Conservation (phyloP, 1,140 invertebrate genomes). For the Platyura marginata region DNA sequence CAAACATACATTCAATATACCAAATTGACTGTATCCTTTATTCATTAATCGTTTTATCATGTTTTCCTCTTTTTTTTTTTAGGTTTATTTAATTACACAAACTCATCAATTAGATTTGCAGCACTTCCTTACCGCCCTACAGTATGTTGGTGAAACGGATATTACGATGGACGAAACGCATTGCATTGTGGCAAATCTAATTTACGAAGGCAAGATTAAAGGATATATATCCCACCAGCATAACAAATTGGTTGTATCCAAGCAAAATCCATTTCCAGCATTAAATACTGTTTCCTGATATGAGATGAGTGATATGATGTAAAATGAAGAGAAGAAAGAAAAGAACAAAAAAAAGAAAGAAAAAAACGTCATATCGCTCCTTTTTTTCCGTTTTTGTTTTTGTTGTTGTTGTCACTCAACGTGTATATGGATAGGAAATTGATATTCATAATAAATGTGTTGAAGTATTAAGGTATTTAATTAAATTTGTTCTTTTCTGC, state of each 20-base stretch:
- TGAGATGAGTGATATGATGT: neutral
- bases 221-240: slow-evolving; percentile 96
- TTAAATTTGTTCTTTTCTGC: too few species aligned
- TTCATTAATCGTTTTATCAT: neutral
- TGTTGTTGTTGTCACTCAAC: too few species aligned
- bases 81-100: slow-evolving; percentile 73
- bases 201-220: slow-evolving; percentile 86
- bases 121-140: slow-evolving; percentile 60
- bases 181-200: slow-evolving; percentile 91
- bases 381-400: neutral
- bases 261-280: slow-evolving; percentile 87
- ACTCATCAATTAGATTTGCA: slow-evolving; percentile 82
- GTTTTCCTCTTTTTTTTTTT: neutral
- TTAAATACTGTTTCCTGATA: slow-evolving; percentile 33
- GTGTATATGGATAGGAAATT: too few species aligned
- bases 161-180: slow-evolving; percentile 86
- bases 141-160: slow-evolving; percentile 63
- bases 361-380: too few species aligned
- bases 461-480: too few species aligned
- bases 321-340: too few species aligned
- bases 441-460: too few species aligned
- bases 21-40: neutral
- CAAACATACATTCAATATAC: neutral
- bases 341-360: too few species aligned
- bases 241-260: slow-evolving; percentile 92